A percentile compares a stretch with the other conserved stretches of the same genome.
phyloP scores from a whole-genome alignment of 2,797 vertebrate species.

The Oreochromis mossambicus region DNA sequence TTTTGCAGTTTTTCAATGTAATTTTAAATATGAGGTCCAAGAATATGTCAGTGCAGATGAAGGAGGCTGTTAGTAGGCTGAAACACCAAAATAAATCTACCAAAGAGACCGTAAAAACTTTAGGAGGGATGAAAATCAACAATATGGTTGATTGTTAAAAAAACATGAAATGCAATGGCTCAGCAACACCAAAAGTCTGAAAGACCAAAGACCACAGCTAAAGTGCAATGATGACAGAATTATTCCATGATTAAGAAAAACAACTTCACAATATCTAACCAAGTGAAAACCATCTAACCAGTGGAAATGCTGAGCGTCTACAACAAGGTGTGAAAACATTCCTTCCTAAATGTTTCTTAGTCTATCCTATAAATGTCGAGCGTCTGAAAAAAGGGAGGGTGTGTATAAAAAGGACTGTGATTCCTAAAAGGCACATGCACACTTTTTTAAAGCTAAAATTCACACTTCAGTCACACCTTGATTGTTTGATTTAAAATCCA shows the following conservation, averaged over 20 bases:
- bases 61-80: rapidly evolving
- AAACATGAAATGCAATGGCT: not conserved
- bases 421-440: not conserved
- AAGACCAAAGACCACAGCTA: not conserved
- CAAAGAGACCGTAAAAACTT: not conserved
- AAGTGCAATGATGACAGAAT: not conserved
- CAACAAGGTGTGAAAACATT: not conserved
- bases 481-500: not conserved
- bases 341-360: not conserved
- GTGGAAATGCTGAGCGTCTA: not conserved
- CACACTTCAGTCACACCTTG: not conserved
- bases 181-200: not conserved
- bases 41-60: not conserved
- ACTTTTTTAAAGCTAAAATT: not conserved
- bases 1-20: not conserved
- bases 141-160: not conserved
- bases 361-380: not conserved
- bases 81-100: not conserved
- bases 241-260: not conserved
- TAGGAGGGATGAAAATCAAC: rapidly evolving
- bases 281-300: not conserved
- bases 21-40: not conserved
- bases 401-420: not conserved
- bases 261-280: not conserved
- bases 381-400: not conserved